Evolutionary conservation across 2,113 vertebrate genomes (phyloP).

Genomic region (Antidorcas marsupialis): DNA sequence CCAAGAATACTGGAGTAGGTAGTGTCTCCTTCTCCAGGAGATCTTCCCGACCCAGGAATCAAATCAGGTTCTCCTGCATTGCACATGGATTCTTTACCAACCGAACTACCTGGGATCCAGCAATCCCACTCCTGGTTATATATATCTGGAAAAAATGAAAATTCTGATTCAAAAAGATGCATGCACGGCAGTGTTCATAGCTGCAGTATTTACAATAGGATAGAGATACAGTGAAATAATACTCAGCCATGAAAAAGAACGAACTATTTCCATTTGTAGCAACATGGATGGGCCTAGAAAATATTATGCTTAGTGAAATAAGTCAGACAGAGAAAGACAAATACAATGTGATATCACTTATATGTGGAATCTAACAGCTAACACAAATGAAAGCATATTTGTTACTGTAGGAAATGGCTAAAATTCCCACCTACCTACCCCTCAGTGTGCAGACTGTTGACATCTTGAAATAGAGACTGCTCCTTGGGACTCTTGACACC

Average conservation of each 20-base stretch:
- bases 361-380: background rate
- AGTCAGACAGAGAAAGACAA: background rate
- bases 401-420: background rate
- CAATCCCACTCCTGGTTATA: background rate
- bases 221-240: background rate
- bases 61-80: background rate
- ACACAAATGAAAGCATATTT: background rate
- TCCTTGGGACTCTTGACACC: background rate
- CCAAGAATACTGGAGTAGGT: background rate
- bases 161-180: background rate
- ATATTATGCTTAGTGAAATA: background rate
- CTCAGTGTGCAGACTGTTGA: background rate
- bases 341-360: background rate
- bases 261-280: background rate
- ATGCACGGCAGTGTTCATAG: background rate
- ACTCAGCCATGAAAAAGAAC: background rate
- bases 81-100: background rate
- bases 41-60: background rate
- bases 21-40: background rate
- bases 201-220: background rate
- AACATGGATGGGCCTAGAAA: background rate
- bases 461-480: background rate
- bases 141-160: background rate
- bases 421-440: background rate
- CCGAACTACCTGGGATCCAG: background rate